phyloP scores from a whole-genome alignment of 2,888 invertebrate genomes.

The Mythimna pallens region DNA sequence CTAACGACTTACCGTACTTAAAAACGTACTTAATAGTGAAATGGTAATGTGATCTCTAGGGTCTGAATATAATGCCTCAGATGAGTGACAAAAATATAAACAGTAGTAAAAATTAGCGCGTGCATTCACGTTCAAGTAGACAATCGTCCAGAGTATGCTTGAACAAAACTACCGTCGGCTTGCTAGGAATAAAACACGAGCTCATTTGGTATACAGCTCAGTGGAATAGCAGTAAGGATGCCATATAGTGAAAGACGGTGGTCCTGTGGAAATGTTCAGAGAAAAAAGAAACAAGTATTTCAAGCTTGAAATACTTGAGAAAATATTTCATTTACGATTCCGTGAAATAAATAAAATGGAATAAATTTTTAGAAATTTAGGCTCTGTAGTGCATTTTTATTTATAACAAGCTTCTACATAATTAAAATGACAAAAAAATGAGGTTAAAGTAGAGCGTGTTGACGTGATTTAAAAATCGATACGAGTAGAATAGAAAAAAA shows the following conservation, averaged over 20 bases:
- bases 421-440: too few relatives aligned
- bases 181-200: slow-evolving; percentile 73
- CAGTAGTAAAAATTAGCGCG: slow-evolving; percentile 50
- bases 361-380: neutral
- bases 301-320: neutral
- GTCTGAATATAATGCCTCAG: neutral
- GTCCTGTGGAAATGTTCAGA: slow-evolving; percentile 5
- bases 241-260: slow-evolving; percentile 34
- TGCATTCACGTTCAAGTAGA: slow-evolving; percentile 56
- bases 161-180: slow-evolving; percentile 71
- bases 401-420: too few relatives aligned
- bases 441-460: too few relatives aligned
- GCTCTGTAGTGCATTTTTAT: too few relatives aligned
- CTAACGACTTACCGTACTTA: neutral
- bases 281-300: neutral
- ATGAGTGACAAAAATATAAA: slow-evolving; percentile 26
- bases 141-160: slow-evolving; percentile 69
- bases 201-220: slow-evolving; percentile 75
- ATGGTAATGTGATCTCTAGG: neutral
- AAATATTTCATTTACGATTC: too few relatives aligned
- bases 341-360: neutral
- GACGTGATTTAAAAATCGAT: too few relatives aligned
- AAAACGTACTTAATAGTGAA: neutral
- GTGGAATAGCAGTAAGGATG: slow-evolving; percentile 63
- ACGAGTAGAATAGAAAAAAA: too few relatives aligned